Evolutionary conservation across 2,113 vertebrate species (phyloP).

Genomic region (Ceyx melanurus): DNA sequence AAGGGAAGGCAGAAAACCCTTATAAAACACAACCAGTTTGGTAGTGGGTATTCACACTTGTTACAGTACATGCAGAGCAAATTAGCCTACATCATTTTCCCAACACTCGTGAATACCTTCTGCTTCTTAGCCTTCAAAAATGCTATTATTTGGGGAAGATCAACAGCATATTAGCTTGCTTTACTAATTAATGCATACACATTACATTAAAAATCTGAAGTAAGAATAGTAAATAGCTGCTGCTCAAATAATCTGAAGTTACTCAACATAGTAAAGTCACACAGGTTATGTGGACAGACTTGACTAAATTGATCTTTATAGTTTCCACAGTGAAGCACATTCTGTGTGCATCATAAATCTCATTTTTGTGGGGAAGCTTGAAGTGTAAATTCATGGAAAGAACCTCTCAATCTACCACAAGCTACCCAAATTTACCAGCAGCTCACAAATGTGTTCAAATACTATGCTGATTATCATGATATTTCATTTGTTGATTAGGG

Average conservation of each 20-base stretch:
- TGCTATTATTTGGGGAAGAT: not conserved
- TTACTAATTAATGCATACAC: not conserved
- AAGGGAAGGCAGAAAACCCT: not conserved
- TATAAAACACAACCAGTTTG: not conserved
- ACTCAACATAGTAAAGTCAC: not conserved
- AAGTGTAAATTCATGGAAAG: not conserved
- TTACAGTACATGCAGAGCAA: not conserved
- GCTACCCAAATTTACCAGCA: not conserved
- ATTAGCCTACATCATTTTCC: not conserved
- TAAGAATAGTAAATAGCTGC: not conserved
- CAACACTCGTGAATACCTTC: not conserved
- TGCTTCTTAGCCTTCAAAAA: not conserved
- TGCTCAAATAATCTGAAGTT: not conserved
- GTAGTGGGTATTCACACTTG: not conserved
- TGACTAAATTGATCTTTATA: not conserved
- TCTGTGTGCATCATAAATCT: not conserved
- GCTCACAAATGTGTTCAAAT: not conserved
- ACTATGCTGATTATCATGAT: not conserved
- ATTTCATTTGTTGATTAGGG: not conserved
- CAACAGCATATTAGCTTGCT: not conserved
- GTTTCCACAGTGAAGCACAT: not conserved
- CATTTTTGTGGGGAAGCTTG: not conserved
- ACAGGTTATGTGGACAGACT: not conserved
- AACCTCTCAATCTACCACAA: not conserved
- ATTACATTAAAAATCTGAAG: not conserved